A percentile compares a stretch with the other conserved stretches of the same genome.
These are phyloP conservation scores for Hylomyscus alleni DNA, from an alignment of 2,797 vertebrate species.

Conservation along the genomic window DNA sequence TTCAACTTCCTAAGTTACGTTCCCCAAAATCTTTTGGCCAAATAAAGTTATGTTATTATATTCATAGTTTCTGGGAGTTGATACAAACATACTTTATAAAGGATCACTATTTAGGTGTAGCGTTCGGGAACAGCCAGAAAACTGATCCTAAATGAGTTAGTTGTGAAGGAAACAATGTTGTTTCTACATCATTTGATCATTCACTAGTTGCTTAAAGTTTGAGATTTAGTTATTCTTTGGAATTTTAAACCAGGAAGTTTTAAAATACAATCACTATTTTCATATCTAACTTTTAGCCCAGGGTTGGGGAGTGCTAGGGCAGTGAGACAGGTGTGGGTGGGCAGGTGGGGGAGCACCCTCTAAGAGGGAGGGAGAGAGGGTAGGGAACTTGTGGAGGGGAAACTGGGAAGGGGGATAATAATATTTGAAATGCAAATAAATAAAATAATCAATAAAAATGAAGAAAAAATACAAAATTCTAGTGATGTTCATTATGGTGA, in stretches of 20 bases:
- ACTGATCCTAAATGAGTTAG: not conserved
- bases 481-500: not conserved
- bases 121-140: not conserved
- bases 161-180: not conserved
- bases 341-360: no score
- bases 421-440: no score
- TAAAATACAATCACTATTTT: slow-evolving; percentile 35
- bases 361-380: no score
- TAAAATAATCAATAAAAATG: not conserved
- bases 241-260: slow-evolving; percentile 5
- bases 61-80: not conserved
- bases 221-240: not conserved
- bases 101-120: not conserved
- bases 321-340: no score
- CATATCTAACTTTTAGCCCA: not conserved
- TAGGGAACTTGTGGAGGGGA: no score
- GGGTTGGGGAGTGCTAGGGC: no score
- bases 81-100: not conserved
- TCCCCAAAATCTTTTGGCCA: not conserved
- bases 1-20: not conserved
- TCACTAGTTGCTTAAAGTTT: not conserved
- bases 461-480: not conserved
- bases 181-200: not conserved
- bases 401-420: no score
- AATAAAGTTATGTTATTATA: not conserved